Percentiles rank a stretch among this genome's conserved stretches.
Conservation (phyloP, 2,797 vertebrate genomes). For the Enteromius fasciolatus region DNA sequence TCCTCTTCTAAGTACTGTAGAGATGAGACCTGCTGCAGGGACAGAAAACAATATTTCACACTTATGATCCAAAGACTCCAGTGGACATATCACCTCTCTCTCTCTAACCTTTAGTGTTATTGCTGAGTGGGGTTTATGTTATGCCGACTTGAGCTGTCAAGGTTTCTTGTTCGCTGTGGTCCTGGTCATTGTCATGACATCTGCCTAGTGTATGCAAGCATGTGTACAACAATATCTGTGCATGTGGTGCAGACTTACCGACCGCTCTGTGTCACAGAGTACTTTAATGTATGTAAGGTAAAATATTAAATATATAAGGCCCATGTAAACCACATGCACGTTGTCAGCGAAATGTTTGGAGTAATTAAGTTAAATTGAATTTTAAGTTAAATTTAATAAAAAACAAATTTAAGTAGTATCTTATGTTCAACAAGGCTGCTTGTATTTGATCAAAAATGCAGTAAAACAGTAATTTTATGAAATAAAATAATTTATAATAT, state of each 20-base stretch:
- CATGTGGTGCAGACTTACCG: neutral
- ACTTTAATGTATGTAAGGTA: neutral
- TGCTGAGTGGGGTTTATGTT: conserved; percentile 31
- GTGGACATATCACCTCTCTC: conserved; percentile 9
- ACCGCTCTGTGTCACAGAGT: neutral
- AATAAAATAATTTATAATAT: neutral
- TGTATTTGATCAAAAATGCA: neutral
- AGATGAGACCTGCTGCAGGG: conserved; percentile 10
- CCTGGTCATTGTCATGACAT: conserved; percentile 6
- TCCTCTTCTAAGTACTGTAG: conserved; percentile 6
- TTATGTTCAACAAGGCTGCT: neutral
- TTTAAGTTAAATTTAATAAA: too few species aligned
- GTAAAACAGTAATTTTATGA: neutral
- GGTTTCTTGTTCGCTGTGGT: conserved; percentile 19
- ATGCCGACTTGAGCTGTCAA: conserved; percentile 13
- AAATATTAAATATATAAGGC: neutral
- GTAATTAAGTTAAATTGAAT: too few species aligned
- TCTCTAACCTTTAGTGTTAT: conserved; percentile 27
- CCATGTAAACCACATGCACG: neutral
- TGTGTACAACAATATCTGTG: neutral
- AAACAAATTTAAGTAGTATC: neutral
- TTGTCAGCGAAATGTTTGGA: neutral
- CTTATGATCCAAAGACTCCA: conserved; percentile 19
- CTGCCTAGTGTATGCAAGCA: conserved; percentile 20
- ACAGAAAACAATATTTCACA: conserved; percentile 29